Percentiles rank a stretch among this genome's conserved stretches.
Conservation (phyloP, 2,888 invertebrate species). For the Nezara viridula region DNA sequence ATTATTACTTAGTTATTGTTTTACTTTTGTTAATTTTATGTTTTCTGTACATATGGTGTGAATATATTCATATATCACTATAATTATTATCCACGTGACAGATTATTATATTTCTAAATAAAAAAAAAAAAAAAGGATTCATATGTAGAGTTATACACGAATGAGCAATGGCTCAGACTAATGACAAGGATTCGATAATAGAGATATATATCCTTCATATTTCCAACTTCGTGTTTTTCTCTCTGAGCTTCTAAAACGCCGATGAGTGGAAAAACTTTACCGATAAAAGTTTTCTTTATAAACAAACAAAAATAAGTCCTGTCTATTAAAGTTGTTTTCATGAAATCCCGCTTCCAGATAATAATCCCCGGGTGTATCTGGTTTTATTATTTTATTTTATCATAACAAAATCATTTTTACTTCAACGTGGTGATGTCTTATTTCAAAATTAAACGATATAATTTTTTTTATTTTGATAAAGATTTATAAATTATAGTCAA, state of each 20-base stretch:
- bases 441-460: background rate
- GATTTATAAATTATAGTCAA: no score
- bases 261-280: conserved; percentile 20
- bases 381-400: conserved; percentile 1
- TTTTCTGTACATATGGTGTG: no score
- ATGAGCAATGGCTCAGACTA: background rate
- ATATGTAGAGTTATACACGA: no score
- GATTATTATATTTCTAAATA: no score
- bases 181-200: background rate
- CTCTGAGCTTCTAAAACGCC: background rate
- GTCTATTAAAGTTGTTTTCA: background rate
- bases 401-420: background rate
- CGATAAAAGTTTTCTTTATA: background rate
- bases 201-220: background rate
- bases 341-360: background rate
- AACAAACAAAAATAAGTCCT: conserved; percentile 14
- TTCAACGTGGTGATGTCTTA: background rate
- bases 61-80: no score
- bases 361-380: background rate
- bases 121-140: no score
- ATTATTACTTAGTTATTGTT: no score
- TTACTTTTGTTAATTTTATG: no score
- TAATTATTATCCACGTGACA: no score
- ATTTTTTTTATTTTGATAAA: no score
- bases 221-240: conserved; percentile 10